Conservation (phyloP, 1,140 invertebrate genomes). For the Heliconius hermathena region DNA sequence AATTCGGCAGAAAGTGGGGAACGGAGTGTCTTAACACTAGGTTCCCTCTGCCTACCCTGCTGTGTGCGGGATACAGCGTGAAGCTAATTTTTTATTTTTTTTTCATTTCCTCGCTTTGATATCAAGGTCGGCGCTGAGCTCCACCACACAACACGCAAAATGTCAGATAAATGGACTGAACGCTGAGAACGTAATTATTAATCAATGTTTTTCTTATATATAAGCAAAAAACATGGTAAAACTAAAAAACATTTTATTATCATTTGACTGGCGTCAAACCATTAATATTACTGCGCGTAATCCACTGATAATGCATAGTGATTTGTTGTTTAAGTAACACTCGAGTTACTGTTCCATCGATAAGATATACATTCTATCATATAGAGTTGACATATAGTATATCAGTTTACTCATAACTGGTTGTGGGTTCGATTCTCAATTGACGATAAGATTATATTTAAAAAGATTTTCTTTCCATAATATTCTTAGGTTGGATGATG, state of each 20-base stretch:
- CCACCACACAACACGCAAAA: not conserved
- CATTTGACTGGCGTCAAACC: not conserved
- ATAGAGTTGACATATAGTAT: not conserved
- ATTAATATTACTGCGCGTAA: not conserved
- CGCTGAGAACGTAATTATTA: too few relatives aligned
- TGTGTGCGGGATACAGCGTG: too few relatives aligned
- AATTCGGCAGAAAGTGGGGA: too few relatives aligned
- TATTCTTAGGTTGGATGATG: too few relatives aligned
- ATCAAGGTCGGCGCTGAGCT: not conserved
- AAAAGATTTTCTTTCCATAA: too few relatives aligned
- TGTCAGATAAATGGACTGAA: not conserved
- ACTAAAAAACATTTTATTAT: not conserved
- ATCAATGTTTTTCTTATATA: not conserved
- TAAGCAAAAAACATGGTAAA: not conserved
- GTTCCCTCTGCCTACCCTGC: too few relatives aligned
- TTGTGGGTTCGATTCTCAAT: too few relatives aligned
- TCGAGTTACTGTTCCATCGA: not conserved
- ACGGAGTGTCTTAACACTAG: too few relatives aligned
- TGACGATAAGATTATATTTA: too few relatives aligned
- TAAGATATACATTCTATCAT: not conserved
- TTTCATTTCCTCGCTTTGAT: too few relatives aligned
- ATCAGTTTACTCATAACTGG: too few relatives aligned
- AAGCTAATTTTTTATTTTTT: too few relatives aligned
- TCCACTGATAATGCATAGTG: not conserved
- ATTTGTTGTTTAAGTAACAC: slow-evolving; percentile 5